phyloP scores from a whole-genome alignment of 2,797 vertebrate genomes.

The Benthosema pterotum region DNA sequence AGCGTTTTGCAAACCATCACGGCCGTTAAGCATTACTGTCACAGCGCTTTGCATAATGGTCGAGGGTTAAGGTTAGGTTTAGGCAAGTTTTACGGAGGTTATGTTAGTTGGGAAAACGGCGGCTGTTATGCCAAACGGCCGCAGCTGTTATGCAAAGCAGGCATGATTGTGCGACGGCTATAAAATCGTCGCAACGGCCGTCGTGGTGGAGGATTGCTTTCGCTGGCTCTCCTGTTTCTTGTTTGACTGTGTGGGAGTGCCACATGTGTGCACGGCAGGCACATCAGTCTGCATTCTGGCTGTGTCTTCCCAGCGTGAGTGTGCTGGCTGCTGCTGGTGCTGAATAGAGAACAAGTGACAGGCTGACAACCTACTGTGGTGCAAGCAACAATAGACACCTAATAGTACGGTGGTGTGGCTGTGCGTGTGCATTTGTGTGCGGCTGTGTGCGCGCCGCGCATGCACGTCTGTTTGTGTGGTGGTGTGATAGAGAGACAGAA shows the following conservation, averaged over 20 bases:
- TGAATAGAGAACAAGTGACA: constrained; percentile 7
- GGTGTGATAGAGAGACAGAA: not conserved
- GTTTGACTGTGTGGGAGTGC: not conserved
- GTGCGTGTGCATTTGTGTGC: not conserved
- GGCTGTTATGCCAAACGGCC: no score
- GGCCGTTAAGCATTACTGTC: no score
- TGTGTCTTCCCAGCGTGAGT: constrained; percentile 12
- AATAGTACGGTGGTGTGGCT: not conserved
- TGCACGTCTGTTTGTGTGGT: constrained; percentile 5
- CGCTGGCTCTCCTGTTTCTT: no score
- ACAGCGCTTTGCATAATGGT: no score
- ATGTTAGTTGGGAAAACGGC: no score
- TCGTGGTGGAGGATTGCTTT: no score
- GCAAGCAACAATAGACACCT: not conserved
- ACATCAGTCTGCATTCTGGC: not conserved
- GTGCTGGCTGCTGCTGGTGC: constrained; percentile 5
- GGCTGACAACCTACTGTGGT: constrained; percentile 14
- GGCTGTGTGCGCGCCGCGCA: not conserved
- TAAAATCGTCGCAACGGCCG: no score
- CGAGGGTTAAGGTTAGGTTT: no score
- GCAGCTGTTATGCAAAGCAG: no score
- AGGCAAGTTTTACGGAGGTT: no score
- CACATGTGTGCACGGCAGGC: not conserved
- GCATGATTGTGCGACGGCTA: no score
- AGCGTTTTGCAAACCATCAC: no score